Conservation (phyloP, 2,113 vertebrate species). For the Nerophis ophidion region DNA sequence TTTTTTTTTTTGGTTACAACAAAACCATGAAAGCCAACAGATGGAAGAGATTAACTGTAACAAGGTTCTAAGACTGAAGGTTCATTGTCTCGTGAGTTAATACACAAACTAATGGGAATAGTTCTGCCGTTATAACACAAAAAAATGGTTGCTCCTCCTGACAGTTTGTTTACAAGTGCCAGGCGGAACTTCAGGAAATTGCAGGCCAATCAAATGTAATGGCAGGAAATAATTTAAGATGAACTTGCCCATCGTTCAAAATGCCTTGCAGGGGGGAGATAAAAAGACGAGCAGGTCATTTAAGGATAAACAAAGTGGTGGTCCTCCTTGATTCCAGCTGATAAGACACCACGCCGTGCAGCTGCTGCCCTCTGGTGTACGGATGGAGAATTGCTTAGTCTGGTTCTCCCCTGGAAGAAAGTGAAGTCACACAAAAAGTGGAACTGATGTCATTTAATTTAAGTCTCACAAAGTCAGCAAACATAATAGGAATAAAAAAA, state of each 20-base stretch:
- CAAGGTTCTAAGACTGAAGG: background rate
- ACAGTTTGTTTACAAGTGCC: background rate
- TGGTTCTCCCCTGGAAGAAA: background rate
- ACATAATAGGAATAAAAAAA: slow-evolving; percentile 20
- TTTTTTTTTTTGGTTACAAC: slow-evolving; percentile 5
- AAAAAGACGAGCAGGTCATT: background rate
- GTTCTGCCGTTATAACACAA: background rate
- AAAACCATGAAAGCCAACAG: slow-evolving; percentile 11
- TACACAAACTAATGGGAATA: background rate
- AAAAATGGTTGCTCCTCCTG: background rate
- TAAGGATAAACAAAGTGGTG: background rate
- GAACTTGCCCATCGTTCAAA: background rate
- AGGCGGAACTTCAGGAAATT: slow-evolving; percentile 29
- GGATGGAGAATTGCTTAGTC: background rate
- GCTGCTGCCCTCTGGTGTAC: slow-evolving; percentile 48
- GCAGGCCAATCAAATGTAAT: slow-evolving; percentile 34
- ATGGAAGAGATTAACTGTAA: slow-evolving; percentile 31
- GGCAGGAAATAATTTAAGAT: slow-evolving; percentile 28
- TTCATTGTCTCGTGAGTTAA: slow-evolving; percentile 2
- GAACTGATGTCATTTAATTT: slow-evolving; percentile 37
- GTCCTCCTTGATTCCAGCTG: no score
- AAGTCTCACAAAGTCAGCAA: slow-evolving; percentile 27
- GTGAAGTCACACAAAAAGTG: slow-evolving; percentile 1
- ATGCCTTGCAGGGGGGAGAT: background rate
- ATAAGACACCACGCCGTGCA: background rate